Evolutionary conservation across 2,888 invertebrate genomes (phyloP).

Genomic region (Tupiocoris notatus): DNA sequence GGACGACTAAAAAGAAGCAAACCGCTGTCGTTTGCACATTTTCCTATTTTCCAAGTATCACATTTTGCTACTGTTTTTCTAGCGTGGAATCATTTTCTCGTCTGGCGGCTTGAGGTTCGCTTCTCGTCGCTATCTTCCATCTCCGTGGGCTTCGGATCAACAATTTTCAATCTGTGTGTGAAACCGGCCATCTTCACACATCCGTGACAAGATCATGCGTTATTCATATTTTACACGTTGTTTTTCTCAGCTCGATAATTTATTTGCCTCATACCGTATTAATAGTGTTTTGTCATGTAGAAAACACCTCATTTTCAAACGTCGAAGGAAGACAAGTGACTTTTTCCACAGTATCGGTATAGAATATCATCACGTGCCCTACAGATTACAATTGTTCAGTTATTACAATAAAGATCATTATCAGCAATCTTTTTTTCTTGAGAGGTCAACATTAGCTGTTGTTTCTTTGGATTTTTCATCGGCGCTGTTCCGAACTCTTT

Average conservation of each 20-base stretch:
- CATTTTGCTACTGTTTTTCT: not conserved
- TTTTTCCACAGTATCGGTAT: constrained; percentile 51
- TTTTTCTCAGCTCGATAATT: not conserved
- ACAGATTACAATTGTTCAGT: constrained; percentile 52
- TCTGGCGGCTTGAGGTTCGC: not conserved
- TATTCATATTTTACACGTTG: not conserved
- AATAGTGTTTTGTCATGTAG: not conserved
- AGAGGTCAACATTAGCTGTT: not conserved
- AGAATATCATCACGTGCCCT: constrained; percentile 55
- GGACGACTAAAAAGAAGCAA: too few relatives aligned
- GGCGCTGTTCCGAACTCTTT: too few relatives aligned
- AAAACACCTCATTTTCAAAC: constrained; percentile 5
- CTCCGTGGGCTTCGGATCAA: not conserved
- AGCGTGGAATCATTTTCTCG: not conserved
- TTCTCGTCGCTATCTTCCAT: not conserved
- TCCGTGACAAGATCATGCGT: not conserved
- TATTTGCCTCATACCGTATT: not conserved
- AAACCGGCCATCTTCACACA: not conserved
- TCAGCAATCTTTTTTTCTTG: not conserved
- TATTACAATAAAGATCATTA: constrained; percentile 18
- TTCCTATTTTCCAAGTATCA: not conserved
- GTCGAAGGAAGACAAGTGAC: constrained; percentile 5
- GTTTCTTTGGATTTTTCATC: not conserved
- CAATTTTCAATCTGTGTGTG: too few relatives aligned
- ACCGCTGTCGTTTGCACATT: too few relatives aligned